phyloP scores from a whole-genome alignment of 2,888 invertebrate genomes.

The Halictus quadricinctus region DNA sequence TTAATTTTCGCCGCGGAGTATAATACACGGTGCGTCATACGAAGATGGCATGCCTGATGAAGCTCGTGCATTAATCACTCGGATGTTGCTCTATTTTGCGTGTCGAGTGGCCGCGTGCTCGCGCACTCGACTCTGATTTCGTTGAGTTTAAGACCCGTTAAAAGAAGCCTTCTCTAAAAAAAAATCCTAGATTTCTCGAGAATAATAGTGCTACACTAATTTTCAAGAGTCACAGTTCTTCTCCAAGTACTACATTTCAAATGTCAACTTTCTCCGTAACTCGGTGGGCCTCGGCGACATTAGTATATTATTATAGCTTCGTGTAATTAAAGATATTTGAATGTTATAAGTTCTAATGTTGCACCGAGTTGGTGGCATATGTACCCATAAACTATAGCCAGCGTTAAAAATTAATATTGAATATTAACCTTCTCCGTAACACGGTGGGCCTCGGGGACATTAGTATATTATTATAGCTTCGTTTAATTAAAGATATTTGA shows the following conservation, averaged over 20 bases:
- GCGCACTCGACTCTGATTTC: neutral
- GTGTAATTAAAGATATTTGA: too few relatives aligned
- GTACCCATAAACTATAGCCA: too few relatives aligned
- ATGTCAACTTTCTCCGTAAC: too few relatives aligned
- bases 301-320: too few relatives aligned
- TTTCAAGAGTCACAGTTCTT: neutral
- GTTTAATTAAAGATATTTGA: too few relatives aligned
- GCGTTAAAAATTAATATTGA: too few relatives aligned
- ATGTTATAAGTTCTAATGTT: too few relatives aligned
- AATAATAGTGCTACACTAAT: neutral
- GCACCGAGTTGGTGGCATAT: too few relatives aligned
- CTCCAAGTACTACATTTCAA: neutral
- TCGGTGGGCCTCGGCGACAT: too few relatives aligned
- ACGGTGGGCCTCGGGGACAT: too few relatives aligned
- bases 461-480: too few relatives aligned
- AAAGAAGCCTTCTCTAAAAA: neutral
- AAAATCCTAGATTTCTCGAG: neutral
- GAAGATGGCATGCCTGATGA: conserved; percentile 56
- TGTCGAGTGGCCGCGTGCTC: neutral
- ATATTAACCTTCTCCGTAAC: too few relatives aligned
- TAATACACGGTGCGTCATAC: conserved; percentile 47
- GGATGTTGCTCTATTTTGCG: conserved; percentile 46
- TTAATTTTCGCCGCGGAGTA: conserved; percentile 51
- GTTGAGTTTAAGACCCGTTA: neutral
- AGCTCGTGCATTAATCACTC: conserved; percentile 52